phyloP scores from a whole-genome alignment of 2,888 invertebrate genomes.

The Trachelus tabidus region DNA sequence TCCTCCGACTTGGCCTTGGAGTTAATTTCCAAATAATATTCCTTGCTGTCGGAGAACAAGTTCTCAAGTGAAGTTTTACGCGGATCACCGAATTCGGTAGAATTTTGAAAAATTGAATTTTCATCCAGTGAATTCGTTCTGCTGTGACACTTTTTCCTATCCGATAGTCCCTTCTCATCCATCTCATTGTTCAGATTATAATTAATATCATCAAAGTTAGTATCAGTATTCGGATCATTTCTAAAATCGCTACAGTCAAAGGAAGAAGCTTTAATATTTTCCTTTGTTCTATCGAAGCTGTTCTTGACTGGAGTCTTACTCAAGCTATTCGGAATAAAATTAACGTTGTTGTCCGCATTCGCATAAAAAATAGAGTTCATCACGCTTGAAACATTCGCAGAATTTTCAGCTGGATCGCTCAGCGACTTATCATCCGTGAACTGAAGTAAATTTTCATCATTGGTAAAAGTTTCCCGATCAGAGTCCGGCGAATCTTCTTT shows the following conservation, averaged over 20 bases:
- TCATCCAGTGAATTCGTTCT: constrained; percentile 51
- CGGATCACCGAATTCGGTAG: constrained; percentile 1
- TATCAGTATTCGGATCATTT: constrained; percentile 11
- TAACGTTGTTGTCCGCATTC: constrained; percentile 34
- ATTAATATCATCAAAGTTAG: constrained; percentile 28
- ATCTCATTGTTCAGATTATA: constrained; percentile 44
- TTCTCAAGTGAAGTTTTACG: constrained; percentile 44
- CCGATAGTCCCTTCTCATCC: constrained; percentile 39
- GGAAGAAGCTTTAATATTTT: constrained; percentile 38
- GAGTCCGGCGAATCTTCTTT: constrained; percentile 23
- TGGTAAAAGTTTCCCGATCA: constrained; percentile 5
- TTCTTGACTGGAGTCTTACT: constrained; percentile 38
- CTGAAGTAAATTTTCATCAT: constrained; percentile 28
- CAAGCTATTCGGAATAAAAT: constrained; percentile 49
- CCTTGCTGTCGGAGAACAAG: constrained; percentile 27
- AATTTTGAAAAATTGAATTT: constrained; percentile 40
- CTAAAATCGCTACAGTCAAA: constrained; percentile 16
- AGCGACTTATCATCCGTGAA: constrained; percentile 26
- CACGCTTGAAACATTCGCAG: constrained; percentile 17
- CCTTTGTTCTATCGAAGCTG: constrained; percentile 27
- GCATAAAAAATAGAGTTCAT: constrained; percentile 8
- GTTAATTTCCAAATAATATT: constrained; percentile 26
- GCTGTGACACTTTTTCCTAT: constrained; percentile 43
- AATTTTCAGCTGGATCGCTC: constrained; percentile 23
- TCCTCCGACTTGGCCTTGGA: constrained; percentile 46